These are phyloP conservation scores for Megalops cyprinoides DNA, from an alignment of 2,797 vertebrate species.

Conservation along the genomic window DNA sequence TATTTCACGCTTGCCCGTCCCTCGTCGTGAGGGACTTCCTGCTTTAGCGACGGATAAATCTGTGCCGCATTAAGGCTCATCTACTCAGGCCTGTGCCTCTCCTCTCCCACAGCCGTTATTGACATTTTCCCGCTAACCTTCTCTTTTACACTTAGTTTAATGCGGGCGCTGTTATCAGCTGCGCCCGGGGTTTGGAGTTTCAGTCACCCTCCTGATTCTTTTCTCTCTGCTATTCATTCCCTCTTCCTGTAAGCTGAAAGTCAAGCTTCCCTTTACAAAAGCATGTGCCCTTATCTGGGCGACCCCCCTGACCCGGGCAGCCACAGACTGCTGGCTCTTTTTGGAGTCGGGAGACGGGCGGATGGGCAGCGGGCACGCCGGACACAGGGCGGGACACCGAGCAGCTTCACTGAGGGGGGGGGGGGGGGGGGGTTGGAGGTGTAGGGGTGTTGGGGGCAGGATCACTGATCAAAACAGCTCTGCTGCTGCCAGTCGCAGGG, in stretches of 20 bases:
- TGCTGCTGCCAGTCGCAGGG: slow-evolving; percentile 19
- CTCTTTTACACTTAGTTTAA: slow-evolving; percentile 79
- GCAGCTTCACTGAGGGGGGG: slow-evolving; percentile 39
- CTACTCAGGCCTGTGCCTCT: slow-evolving; percentile 54
- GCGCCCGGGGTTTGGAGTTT: slow-evolving; percentile 81
- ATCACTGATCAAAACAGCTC: slow-evolving; percentile 51
- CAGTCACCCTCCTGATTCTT: slow-evolving; percentile 74
- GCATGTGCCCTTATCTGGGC: slow-evolving; percentile 80
- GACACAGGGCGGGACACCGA: slow-evolving; percentile 35
- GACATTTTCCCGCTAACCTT: slow-evolving; percentile 72
- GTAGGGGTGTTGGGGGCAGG: slow-evolving; percentile 5
- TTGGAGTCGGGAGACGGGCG: slow-evolving; percentile 47
- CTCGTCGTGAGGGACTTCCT: slow-evolving; percentile 51
- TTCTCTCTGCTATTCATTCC: slow-evolving; percentile 79
- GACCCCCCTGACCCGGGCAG: slow-evolving; percentile 78
- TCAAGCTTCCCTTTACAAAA: slow-evolving; percentile 86
- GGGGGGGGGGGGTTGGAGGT: slow-evolving; percentile 24
- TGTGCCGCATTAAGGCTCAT: slow-evolving; percentile 65
- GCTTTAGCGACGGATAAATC: slow-evolving; percentile 34
- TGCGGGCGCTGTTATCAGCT: slow-evolving; percentile 84
- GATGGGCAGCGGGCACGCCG: slow-evolving; percentile 42
- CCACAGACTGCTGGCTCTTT: slow-evolving; percentile 56
- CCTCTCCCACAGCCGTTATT: slow-evolving; percentile 69
- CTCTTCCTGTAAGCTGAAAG: slow-evolving; percentile 88
- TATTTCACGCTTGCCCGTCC: slow-evolving; percentile 15